These are phyloP conservation scores for Sebastiscus albofasciatus DNA, from an alignment of 2,797 vertebrate genomes.

Conservation along the genomic window DNA sequence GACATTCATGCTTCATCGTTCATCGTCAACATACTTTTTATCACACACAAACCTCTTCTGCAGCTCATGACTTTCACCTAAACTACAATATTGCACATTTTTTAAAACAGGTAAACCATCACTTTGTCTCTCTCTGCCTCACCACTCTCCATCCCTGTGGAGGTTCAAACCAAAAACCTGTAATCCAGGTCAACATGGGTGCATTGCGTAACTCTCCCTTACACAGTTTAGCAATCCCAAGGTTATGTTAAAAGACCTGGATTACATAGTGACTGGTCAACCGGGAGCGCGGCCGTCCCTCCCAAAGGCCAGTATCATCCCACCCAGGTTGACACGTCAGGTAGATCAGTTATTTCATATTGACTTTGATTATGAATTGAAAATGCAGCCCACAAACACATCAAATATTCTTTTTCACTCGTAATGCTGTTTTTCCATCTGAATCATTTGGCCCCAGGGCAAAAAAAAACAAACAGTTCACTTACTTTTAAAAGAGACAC, in stretches of 20 bases:
- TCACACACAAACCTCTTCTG: not conserved
- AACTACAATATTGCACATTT: not conserved
- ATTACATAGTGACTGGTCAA: constrained; percentile 42
- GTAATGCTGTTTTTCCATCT: not conserved
- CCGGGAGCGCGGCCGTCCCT: not conserved
- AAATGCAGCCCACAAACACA: not conserved
- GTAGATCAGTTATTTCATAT: not conserved
- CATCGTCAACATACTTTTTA: not conserved
- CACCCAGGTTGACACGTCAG: not conserved
- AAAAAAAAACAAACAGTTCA: not conserved
- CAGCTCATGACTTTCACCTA: not conserved
- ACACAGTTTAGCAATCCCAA: constrained; percentile 26
- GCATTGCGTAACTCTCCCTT: constrained; percentile 42
- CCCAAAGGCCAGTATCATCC: not conserved
- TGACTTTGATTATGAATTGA: not conserved
- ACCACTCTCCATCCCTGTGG: not conserved
- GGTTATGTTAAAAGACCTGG: constrained; percentile 40
- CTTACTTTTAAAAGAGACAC: not conserved
- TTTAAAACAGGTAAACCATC: not conserved
- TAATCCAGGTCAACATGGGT: constrained; percentile 23
- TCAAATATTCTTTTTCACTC: not conserved
- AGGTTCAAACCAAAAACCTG: constrained; percentile 6
- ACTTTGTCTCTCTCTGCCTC: not conserved
- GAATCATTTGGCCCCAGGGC: not conserved
- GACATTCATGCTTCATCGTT: constrained; percentile 9